Evolutionary conservation across 2,113 vertebrate genomes (phyloP).

Genomic region (Austrofundulus limnaeus): DNA sequence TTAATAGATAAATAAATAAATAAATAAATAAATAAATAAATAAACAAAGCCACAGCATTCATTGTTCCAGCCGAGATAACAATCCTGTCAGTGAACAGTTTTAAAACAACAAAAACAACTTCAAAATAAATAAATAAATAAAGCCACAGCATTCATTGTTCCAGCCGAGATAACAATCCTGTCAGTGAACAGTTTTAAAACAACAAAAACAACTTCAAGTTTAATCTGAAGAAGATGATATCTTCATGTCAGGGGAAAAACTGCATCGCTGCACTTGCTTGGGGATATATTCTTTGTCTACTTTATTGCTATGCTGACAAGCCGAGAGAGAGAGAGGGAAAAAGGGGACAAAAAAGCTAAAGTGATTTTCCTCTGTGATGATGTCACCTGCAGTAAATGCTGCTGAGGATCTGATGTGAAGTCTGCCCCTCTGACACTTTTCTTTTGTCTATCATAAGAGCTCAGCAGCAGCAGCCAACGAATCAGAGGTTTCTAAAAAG

Average conservation of each 20-base stretch:
- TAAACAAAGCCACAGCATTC: background rate
- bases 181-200: background rate
- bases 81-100: background rate
- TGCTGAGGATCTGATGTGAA: constrained; percentile 9
- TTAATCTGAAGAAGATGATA: constrained; percentile 1
- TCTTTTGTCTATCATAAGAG: constrained; percentile 12
- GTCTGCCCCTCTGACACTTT: constrained; percentile 2
- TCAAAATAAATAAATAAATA: too few relatives aligned
- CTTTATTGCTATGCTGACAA: constrained; percentile 38
- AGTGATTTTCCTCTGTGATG: constrained; percentile 33
- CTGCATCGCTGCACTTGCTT: constrained; percentile 20
- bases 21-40: too few relatives aligned
- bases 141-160: background rate
- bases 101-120: constrained; percentile 1
- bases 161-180: background rate
- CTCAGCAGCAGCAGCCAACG: constrained; percentile 4
- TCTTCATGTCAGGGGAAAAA: constrained; percentile 9
- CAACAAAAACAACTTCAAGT: constrained; percentile 1
- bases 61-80: background rate
- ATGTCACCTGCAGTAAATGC: constrained; percentile 28
- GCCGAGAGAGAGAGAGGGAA: constrained; percentile 18
- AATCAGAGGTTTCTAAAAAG: constrained; percentile 1
- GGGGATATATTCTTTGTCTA: constrained; percentile 13
- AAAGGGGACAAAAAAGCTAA: constrained; percentile 20
- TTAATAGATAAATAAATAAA: too few relatives aligned